Evolutionary conservation across 2,113 vertebrate genomes (phyloP).

Genomic region (Oncorhynchus nerka): DNA sequence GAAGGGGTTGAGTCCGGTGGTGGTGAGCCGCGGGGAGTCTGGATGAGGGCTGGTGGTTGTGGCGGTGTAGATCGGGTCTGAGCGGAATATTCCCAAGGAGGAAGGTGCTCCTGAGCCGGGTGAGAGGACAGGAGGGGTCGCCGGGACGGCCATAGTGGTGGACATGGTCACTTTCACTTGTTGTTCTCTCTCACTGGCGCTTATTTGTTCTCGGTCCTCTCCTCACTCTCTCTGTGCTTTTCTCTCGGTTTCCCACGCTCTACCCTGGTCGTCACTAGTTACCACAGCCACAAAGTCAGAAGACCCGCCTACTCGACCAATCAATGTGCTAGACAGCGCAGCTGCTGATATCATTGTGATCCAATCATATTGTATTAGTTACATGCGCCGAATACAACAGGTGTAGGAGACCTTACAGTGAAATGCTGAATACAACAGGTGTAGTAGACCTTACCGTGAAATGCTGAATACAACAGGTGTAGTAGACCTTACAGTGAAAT

Average conservation of each 20-base stretch:
- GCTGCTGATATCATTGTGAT: no score
- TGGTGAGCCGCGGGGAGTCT: conserved; percentile 72
- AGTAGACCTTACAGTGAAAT: no score
- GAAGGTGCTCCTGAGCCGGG: conserved; percentile 72
- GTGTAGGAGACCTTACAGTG: no score
- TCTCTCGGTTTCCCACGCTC: neutral
- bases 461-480: no score
- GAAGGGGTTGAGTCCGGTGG: conserved; percentile 77
- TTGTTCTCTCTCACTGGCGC: neutral
- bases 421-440: no score
- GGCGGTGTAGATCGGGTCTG: conserved; percentile 77
- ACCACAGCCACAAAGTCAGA: no score
- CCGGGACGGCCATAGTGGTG: conserved; percentile 81
- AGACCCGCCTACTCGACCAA: no score
- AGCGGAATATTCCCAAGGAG: conserved; percentile 76
- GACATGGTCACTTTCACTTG: conserved; percentile 47
- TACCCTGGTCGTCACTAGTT: no score
- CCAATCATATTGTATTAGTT: no score
- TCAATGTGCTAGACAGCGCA: neutral
- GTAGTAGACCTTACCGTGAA: no score
- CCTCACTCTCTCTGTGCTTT: neutral
- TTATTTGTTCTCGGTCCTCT: conserved; percentile 10
- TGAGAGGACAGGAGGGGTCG: conserved; percentile 78
- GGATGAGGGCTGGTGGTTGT: conserved; percentile 55
- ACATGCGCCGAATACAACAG: no score